These are phyloP conservation scores for Umimayanthus kanabou DNA, from an alignment of 92 coral and sea anemone species.

Conservation along the genomic window DNA sequence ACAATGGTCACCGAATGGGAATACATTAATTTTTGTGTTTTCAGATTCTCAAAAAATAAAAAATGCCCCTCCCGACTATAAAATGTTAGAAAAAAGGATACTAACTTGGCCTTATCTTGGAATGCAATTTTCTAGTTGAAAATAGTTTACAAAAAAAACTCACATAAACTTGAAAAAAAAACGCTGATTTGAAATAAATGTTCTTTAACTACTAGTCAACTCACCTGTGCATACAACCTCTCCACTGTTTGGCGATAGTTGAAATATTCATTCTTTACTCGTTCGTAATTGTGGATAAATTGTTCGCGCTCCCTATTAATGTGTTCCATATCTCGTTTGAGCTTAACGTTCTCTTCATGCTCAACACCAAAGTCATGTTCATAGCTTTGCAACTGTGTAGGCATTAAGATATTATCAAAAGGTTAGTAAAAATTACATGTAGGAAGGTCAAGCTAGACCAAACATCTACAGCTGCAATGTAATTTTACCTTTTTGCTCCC, in stretches of 20 bases:
- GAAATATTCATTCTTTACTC: conserved; percentile 54
- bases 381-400: conserved; percentile 62
- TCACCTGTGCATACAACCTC: conserved; percentile 32
- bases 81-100: too few species aligned
- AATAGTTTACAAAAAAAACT: too few species aligned
- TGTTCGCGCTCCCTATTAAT: conserved; percentile 45
- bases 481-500: too few species aligned
- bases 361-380: conserved; percentile 90
- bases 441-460: not conserved
- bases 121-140: not conserved
- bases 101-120: not conserved
- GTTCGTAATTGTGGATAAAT: conserved; percentile 45
- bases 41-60: too few species aligned
- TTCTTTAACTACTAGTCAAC: not conserved
- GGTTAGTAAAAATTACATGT: not conserved
- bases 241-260: conserved; percentile 40
- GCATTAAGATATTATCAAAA: not conserved
- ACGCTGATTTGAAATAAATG: too few species aligned
- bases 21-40: too few species aligned
- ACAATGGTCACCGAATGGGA: too few species aligned
- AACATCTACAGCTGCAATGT: too few species aligned
- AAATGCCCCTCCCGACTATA: too few species aligned
- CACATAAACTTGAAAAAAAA: too few species aligned
- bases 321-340: conserved; percentile 47
- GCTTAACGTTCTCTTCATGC: conserved; percentile 73